A percentile compares a stretch with the other conserved stretches of the same genome.
Conservation (phyloP, 1,140 invertebrate genomes). For the Drosophila trapezifrons region DNA sequence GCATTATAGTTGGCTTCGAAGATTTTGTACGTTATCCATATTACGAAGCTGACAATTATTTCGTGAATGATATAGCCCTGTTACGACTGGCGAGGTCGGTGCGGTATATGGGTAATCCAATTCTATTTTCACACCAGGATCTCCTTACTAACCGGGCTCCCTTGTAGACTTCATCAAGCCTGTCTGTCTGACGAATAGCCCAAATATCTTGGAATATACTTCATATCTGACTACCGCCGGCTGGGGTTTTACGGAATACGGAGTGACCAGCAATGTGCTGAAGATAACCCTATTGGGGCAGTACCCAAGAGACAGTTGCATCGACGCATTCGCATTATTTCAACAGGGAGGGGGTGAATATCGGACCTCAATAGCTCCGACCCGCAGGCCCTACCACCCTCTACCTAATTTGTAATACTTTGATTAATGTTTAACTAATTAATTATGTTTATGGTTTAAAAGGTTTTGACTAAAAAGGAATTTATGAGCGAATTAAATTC, state of each 20-base stretch:
- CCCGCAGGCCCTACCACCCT: too few relatives aligned
- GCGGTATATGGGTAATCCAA: not conserved
- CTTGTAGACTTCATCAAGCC: not conserved
- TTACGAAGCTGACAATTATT: accelerated
- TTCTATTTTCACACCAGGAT: too few relatives aligned
- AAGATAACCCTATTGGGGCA: not conserved
- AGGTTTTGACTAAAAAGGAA: too few relatives aligned
- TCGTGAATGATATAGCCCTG: not conserved
- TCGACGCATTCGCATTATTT: too few relatives aligned
- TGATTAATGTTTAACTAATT: too few relatives aligned
- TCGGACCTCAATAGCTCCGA: too few relatives aligned
- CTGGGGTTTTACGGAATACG: not conserved
- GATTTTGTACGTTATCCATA: not conserved
- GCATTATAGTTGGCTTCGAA: not conserved
- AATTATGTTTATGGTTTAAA: too few relatives aligned
- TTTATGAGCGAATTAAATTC: too few relatives aligned
- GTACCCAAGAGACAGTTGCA: not conserved
- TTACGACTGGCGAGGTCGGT: not conserved
- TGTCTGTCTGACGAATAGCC: constrained; percentile 5
- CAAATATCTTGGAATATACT: not conserved
- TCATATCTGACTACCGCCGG: not conserved
- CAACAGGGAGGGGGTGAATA: too few relatives aligned
- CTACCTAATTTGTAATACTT: too few relatives aligned
- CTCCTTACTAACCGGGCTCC: not conserved
- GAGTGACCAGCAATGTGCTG: not conserved